These are phyloP conservation scores for Meloidogyne floridensis DNA, from an alignment of 1,140 invertebrate genomes.

Conservation along the genomic window DNA sequence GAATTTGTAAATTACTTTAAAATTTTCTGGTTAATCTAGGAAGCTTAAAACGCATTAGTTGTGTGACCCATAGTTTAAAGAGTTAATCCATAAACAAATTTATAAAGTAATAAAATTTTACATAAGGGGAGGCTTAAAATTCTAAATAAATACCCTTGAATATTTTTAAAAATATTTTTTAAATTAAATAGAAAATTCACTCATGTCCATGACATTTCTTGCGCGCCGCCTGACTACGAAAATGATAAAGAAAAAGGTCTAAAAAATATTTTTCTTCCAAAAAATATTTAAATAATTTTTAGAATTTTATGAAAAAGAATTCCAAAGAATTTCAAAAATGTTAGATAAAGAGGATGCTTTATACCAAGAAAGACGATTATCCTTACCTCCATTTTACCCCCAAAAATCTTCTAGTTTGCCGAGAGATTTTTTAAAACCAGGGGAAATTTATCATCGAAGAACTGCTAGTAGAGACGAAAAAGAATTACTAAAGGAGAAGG, in stretches of 20 bases:
- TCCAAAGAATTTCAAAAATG: neutral
- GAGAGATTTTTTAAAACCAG: neutral
- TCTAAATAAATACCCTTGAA: neutral
- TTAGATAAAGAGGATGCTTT: neutral
- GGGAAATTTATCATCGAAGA: constrained; percentile 8
- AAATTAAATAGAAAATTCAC: constrained; percentile 9
- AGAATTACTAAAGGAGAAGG: neutral
- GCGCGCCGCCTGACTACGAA: neutral
- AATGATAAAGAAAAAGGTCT: neutral
- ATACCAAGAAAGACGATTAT: neutral
- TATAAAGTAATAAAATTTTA: neutral
- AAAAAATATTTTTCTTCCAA: neutral
- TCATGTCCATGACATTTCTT: constrained; percentile 10
- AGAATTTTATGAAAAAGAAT: neutral
- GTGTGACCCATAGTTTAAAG: too few relatives aligned
- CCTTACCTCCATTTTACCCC: neutral
- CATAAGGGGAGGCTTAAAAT: neutral
- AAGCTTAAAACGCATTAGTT: too few relatives aligned
- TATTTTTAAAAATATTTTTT: neutral
- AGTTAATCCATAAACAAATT: too few relatives aligned
- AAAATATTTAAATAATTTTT: neutral
- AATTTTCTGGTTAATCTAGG: too few relatives aligned
- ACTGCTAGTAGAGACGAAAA: constrained; percentile 15
- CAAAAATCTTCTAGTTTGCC: constrained; percentile 18
- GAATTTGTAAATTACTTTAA: too few relatives aligned